These are phyloP conservation scores for Drosophila neocordata DNA, from an alignment of 1,140 invertebrate species.

Conservation along the genomic window DNA sequence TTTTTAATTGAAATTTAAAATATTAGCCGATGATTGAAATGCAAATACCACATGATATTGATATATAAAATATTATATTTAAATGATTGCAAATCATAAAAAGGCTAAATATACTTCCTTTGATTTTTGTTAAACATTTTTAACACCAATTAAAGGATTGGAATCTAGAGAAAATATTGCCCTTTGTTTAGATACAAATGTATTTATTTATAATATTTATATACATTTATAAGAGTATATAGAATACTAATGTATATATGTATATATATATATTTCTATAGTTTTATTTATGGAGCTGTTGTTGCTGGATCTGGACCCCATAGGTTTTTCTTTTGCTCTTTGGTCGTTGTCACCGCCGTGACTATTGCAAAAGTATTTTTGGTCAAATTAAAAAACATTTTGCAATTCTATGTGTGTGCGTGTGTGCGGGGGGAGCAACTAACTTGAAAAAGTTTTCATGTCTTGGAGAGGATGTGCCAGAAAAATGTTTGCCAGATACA, in stretches of 20 bases:
- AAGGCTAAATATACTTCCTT: no score
- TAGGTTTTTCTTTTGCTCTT: slow-evolving; percentile 41
- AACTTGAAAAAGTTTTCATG: slow-evolving; percentile 43
- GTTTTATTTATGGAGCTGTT: slow-evolving; percentile 42
- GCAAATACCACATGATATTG: no score
- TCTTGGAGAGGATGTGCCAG: slow-evolving; percentile 16
- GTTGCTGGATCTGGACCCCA: slow-evolving; percentile 40
- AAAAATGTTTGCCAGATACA: slow-evolving; percentile 53
- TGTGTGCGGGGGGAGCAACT: slow-evolving; percentile 38
- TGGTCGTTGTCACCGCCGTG: slow-evolving; percentile 24
- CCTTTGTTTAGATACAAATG: no score
- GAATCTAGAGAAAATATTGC: no score
- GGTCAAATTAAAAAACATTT: slow-evolving; percentile 78
- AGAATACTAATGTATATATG: background rate
- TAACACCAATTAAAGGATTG: no score
- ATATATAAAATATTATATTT: no score
- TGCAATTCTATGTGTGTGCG: slow-evolving; percentile 48
- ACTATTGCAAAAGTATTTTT: slow-evolving; percentile 68
- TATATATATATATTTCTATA: slow-evolving; percentile 1
- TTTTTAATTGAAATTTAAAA: no score
- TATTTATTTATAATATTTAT: background rate
- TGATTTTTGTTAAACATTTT: no score
- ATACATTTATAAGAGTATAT: background rate
- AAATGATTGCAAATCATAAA: no score
- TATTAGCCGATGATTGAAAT: no score